Evolutionary conservation across 1,140 invertebrate species (phyloP).

Genomic region (Psix sp.): DNA sequence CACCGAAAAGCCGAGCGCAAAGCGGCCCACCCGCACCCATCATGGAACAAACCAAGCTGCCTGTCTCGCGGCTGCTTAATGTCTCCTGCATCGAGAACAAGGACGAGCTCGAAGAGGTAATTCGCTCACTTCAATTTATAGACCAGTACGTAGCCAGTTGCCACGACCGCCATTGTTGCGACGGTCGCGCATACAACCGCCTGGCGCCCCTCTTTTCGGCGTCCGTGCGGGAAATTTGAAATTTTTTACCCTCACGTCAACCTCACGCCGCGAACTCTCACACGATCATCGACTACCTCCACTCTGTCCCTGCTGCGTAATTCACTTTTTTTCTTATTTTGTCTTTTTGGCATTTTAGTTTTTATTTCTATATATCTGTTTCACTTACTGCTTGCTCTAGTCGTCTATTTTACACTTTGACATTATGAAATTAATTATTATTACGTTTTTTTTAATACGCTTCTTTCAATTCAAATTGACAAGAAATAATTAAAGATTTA

Average conservation of each 20-base stretch:
- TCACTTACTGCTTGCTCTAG: too few species aligned
- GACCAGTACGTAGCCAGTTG: conserved; percentile 71
- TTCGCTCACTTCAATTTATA: conserved; percentile 71
- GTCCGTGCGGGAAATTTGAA: conserved; percentile 67
- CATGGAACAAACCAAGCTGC: conserved; percentile 72
- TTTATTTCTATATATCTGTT: too few species aligned
- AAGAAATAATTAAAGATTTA: too few species aligned
- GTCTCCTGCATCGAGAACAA: conserved; percentile 86
- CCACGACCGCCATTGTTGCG: conserved; percentile 73
- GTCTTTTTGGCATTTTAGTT: too few species aligned
- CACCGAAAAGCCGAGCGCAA: conserved; percentile 51
- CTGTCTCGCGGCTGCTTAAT: conserved; percentile 76
- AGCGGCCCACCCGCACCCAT: conserved; percentile 32
- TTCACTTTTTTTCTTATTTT: too few species aligned
- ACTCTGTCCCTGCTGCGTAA: too few species aligned
- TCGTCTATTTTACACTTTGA: too few species aligned
- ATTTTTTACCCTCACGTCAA: conserved; percentile 15
- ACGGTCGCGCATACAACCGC: conserved; percentile 67
- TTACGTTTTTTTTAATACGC: too few species aligned
- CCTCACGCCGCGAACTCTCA: not conserved
- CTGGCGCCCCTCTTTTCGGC: conserved; percentile 65
- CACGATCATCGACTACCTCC: too few species aligned
- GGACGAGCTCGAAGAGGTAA: conserved; percentile 90
- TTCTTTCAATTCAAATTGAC: too few species aligned
- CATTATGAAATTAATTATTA: too few species aligned